These are phyloP conservation scores for Anguilla pacifica DNA, from an alignment of 2,797 vertebrate species.

Conservation along the genomic window DNA sequence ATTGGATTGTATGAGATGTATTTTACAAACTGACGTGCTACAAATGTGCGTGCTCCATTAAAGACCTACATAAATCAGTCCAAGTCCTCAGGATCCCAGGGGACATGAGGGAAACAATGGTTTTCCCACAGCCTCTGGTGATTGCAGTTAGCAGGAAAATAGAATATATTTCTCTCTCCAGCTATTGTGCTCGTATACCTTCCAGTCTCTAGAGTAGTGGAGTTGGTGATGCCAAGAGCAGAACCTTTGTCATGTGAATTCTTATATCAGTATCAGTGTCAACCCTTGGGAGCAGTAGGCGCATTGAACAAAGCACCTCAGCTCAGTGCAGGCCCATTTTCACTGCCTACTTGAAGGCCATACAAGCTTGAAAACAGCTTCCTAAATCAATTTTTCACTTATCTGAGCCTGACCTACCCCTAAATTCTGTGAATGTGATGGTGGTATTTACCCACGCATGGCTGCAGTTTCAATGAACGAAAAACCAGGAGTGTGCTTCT, in stretches of 20 bases:
- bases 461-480: not conserved
- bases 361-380: not conserved
- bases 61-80: not conserved
- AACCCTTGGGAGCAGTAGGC: not conserved
- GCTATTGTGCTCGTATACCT: not conserved
- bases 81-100: not conserved
- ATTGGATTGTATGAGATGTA: not conserved
- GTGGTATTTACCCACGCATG: not conserved
- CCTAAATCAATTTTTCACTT: not conserved
- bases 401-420: not conserved
- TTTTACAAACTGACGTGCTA: not conserved
- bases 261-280: not conserved
- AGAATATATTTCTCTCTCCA: not conserved
- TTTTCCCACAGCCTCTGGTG: slow-evolving; percentile 12
- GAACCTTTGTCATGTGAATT: not conserved
- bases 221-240: not conserved
- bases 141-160: not conserved
- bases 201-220: not conserved
- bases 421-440: not conserved
- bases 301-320: not conserved
- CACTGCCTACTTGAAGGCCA: not conserved
- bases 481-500: not conserved
- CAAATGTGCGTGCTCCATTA: not conserved
- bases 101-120: not conserved
- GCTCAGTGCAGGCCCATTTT: not conserved